These are phyloP conservation scores for Nymphalis c-album DNA, from an alignment of 2,888 invertebrate species.

Conservation along the genomic window DNA sequence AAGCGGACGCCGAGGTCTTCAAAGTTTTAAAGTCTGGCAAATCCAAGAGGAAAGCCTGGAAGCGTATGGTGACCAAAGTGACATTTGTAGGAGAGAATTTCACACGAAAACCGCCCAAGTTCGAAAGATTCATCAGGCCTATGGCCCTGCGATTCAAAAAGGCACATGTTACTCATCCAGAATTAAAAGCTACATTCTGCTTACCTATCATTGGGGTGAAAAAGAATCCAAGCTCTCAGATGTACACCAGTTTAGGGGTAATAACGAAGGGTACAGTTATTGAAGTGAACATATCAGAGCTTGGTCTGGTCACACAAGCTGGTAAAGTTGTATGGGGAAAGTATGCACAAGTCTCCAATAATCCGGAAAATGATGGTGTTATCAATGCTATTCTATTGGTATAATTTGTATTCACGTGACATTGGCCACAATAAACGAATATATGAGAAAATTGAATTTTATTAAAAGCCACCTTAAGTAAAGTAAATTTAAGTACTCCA, in stretches of 20 bases:
- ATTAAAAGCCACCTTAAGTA: conserved; percentile 13
- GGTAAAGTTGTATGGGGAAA: conserved; percentile 99
- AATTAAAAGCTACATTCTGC: conserved; percentile 98
- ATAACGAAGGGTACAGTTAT: conserved; percentile 99
- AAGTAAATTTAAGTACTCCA: not conserved
- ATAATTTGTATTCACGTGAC: conserved; percentile 69
- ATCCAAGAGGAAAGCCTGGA: conserved; percentile 97
- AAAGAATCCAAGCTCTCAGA: conserved; percentile 98
- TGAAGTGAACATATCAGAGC: conserved; percentile 98
- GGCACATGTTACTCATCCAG: conserved; percentile 99
- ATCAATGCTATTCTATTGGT: conserved; percentile 99
- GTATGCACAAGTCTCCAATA: conserved; percentile 99
- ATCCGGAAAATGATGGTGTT: conserved; percentile 99
- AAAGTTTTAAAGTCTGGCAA: conserved; percentile 96
- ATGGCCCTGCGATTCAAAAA: conserved; percentile 98
- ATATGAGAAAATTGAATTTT: conserved; percentile 26
- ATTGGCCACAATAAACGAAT: conserved; percentile 38
- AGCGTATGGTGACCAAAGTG: conserved; percentile 99
- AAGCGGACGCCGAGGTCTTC: conserved; percentile 98
- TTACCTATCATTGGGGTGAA: conserved; percentile 99
- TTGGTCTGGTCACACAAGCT: conserved; percentile 98
- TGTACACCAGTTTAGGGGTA: conserved; percentile 98
- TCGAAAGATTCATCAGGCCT: conserved; percentile 98
- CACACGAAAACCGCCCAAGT: conserved; percentile 99
- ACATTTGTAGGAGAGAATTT: conserved; percentile 99